A percentile compares a stretch with the other conserved stretches of the same genome.
These are phyloP conservation scores for Aulostomus chinensis DNA, from an alignment of 2,797 vertebrate genomes.

Conservation along the genomic window DNA sequence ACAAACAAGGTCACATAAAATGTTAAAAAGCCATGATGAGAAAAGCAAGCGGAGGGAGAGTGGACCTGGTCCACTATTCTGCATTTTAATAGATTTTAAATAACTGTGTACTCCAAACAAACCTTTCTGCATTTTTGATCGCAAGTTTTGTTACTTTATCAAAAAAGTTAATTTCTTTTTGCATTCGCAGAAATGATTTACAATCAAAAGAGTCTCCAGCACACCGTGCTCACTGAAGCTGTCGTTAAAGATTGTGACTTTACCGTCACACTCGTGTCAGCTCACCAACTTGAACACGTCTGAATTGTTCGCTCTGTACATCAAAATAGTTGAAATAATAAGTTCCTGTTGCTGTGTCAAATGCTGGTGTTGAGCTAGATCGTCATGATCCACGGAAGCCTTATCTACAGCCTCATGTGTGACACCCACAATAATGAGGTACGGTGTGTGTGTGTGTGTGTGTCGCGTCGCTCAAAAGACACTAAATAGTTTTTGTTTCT, in stretches of 20 bases:
- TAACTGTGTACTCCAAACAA: background rate
- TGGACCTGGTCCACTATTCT: background rate
- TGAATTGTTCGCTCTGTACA: constrained; percentile 1
- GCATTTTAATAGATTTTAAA: background rate
- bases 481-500: constrained; percentile 71
- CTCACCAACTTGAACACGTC: constrained; percentile 5
- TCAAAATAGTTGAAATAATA: constrained; percentile 8
- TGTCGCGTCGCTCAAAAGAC: constrained; percentile 57
- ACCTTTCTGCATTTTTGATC: background rate
- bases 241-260: too few relatives aligned
- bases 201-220: too few relatives aligned
- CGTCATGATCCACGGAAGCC: constrained; percentile 59
- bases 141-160: background rate
- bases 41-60: background rate
- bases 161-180: too few relatives aligned
- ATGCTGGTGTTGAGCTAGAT: constrained; percentile 11
- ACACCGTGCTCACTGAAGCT: too few relatives aligned
- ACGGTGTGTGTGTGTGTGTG: constrained; percentile 29
- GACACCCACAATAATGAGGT: constrained; percentile 69
- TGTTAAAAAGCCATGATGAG: too few relatives aligned
- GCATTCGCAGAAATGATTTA: too few relatives aligned
- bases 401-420: constrained; percentile 66
- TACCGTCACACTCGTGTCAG: background rate
- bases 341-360: background rate
- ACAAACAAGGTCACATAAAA: too few relatives aligned